These are phyloP conservation scores for Torymus tubicola DNA, from an alignment of 2,888 invertebrate species.

Conservation along the genomic window DNA sequence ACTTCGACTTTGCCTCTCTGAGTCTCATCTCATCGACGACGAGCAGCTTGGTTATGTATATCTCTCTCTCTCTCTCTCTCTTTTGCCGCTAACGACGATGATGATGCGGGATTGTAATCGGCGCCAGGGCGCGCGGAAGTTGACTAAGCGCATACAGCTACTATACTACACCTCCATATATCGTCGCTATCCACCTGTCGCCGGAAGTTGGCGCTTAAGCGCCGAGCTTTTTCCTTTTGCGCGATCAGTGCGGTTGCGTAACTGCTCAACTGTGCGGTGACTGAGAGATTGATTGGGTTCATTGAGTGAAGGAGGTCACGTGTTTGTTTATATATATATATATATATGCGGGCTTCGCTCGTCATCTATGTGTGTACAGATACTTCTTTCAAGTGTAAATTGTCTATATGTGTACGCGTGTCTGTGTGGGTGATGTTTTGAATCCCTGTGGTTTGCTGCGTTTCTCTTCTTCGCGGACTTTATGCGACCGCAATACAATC, in stretches of 20 bases:
- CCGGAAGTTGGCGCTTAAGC: not conserved
- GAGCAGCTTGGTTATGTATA: too few species aligned
- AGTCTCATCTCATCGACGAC: too few species aligned
- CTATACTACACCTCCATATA: too few species aligned
- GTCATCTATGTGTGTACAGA: too few species aligned
- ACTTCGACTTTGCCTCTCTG: constrained; percentile 6
- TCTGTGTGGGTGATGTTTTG: too few species aligned
- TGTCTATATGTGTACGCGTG: too few species aligned
- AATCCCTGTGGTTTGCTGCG: too few species aligned
- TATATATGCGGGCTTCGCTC: not conserved
- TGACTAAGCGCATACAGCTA: not conserved
- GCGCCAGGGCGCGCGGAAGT: not conserved
- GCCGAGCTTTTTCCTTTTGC: not conserved
- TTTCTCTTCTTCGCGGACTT: too few species aligned
- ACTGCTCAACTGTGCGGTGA: not conserved
- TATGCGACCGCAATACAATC: too few species aligned
- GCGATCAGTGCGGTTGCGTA: not conserved
- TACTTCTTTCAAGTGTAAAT: too few species aligned
- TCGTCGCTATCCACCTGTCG: not conserved
- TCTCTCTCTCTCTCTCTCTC: too few species aligned
- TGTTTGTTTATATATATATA: not conserved
- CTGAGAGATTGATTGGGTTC: not conserved
- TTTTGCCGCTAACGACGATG: not conserved
- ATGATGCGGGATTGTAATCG: constrained; percentile 13
- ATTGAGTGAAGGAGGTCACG: constrained; percentile 13